phyloP scores from a whole-genome alignment of 1,140 invertebrate genomes.

The Anastatus disparis region DNA sequence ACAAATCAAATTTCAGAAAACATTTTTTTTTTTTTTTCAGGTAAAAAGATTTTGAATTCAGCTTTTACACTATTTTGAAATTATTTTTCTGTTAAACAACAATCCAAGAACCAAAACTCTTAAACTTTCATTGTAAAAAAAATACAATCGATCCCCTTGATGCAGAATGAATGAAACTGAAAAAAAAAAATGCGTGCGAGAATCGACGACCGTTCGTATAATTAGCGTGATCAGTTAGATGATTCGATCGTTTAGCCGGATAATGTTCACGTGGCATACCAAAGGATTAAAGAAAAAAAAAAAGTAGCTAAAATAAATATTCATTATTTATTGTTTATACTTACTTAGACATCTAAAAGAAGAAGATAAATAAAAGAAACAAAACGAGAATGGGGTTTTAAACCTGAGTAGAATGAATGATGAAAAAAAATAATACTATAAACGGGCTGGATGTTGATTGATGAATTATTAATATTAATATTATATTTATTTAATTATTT shows the following conservation, averaged over 20 bases:
- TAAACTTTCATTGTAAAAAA: too few relatives aligned
- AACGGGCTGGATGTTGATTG: neutral
- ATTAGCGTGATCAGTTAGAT: conserved; percentile 42
- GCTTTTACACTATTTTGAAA: too few relatives aligned
- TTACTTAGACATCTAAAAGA: conserved; percentile 48
- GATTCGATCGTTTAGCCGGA: conserved; percentile 50
- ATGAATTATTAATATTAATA: conserved; percentile 27
- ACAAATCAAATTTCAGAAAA: too few relatives aligned
- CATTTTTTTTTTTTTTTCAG: too few relatives aligned
- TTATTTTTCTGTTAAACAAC: too few relatives aligned
- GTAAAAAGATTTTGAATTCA: too few relatives aligned
- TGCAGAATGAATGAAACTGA: conserved; percentile 15
- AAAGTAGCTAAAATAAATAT: conserved; percentile 48
- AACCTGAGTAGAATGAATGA: conserved; percentile 43
- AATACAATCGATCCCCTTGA: conserved; percentile 42
- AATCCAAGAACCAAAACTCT: too few relatives aligned
- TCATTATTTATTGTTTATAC: conserved; percentile 58
- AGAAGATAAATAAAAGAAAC: too few relatives aligned
- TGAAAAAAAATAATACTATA: conserved; percentile 20
- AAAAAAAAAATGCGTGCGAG: neutral
- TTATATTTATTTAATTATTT: conserved; percentile 54
- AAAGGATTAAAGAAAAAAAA: conserved; percentile 43
- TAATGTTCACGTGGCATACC: conserved; percentile 49
- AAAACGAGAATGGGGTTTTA: conserved; percentile 46
- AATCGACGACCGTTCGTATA: conserved; percentile 44